These are phyloP conservation scores for Meteorus cinctellus DNA, from an alignment of 2,888 invertebrate genomes.

Conservation along the genomic window DNA sequence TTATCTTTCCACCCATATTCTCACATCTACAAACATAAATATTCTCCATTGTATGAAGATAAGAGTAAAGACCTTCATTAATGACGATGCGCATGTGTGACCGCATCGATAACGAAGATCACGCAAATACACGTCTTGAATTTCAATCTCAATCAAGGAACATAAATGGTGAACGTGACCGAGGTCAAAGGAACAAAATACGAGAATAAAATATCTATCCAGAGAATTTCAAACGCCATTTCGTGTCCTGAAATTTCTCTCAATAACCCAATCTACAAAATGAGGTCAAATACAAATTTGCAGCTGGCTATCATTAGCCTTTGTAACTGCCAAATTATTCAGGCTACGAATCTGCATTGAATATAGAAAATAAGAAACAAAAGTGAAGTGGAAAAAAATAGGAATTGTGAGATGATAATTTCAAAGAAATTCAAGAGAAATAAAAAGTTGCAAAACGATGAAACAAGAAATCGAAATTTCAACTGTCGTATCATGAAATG, in stretches of 20 bases:
- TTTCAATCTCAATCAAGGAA: neutral
- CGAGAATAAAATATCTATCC: neutral
- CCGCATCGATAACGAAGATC: conserved; percentile 28
- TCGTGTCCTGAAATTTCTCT: neutral
- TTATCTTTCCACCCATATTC: neutral
- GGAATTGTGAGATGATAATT: neutral
- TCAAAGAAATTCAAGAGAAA: neutral
- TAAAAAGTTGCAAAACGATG: conserved; percentile 31
- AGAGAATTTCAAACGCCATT: neutral
- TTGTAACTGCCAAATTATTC: neutral
- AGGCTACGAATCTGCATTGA: neutral
- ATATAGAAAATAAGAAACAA: neutral
- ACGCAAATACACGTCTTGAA: neutral
- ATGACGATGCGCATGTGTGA: conserved; percentile 1
- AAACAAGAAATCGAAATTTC: conserved; percentile 6
- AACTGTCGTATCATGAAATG: conserved; percentile 2
- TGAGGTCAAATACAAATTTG: conserved; percentile 61
- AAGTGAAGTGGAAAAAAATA: neutral
- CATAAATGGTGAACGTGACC: conserved; percentile 32
- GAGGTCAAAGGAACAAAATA: conserved; percentile 34
- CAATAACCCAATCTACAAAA: conserved; percentile 42
- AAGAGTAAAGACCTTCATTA: conserved; percentile 34
- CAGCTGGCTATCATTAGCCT: conserved; percentile 33
- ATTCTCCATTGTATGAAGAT: neutral
- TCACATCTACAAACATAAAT: neutral